Conservation (phyloP, 2,888 invertebrate species). For the Timema cristinae region DNA sequence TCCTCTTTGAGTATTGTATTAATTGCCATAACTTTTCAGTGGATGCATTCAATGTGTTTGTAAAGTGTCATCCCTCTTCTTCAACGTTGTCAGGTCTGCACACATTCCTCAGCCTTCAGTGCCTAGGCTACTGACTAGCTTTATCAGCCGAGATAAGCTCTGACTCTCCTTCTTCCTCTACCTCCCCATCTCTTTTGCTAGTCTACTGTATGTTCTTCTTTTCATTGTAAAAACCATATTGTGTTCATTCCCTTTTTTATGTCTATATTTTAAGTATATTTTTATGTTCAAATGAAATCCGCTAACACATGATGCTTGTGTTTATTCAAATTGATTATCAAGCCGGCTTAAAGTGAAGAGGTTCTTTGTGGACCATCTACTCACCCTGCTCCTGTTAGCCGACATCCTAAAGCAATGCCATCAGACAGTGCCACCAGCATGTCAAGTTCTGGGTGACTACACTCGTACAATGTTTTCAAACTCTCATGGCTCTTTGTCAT, state of each 20-base stretch:
- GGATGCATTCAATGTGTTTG: too few relatives aligned
- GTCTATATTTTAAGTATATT: too few relatives aligned
- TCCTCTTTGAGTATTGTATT: too few relatives aligned
- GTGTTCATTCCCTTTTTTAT: background rate
- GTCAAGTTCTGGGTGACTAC: conserved; percentile 87
- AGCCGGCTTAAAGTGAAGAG: background rate
- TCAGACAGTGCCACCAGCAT: conserved; percentile 69
- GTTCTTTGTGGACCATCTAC: conserved; percentile 28
- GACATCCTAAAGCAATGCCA: conserved; percentile 70
- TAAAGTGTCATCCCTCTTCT: too few relatives aligned
- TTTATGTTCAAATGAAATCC: background rate
- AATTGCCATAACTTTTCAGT: too few relatives aligned
- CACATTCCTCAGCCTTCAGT: too few relatives aligned
- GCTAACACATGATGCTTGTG: background rate
- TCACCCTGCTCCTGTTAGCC: conserved; percentile 92
- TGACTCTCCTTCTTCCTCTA: too few relatives aligned
- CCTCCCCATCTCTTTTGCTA: too few relatives aligned
- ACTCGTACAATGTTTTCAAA: conserved; percentile 81
- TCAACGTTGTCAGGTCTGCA: too few relatives aligned
- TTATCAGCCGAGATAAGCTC: too few relatives aligned
- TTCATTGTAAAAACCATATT: conserved; percentile 1
- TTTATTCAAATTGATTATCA: background rate
- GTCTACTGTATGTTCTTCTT: too few relatives aligned
- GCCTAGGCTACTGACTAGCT: too few relatives aligned
- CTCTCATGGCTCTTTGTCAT: conserved; percentile 90